A percentile compares a stretch with the other conserved stretches of the same genome.
Evolutionary conservation across 2,888 invertebrate genomes (phyloP).

Genomic region (Ochlodes sylvanus): DNA sequence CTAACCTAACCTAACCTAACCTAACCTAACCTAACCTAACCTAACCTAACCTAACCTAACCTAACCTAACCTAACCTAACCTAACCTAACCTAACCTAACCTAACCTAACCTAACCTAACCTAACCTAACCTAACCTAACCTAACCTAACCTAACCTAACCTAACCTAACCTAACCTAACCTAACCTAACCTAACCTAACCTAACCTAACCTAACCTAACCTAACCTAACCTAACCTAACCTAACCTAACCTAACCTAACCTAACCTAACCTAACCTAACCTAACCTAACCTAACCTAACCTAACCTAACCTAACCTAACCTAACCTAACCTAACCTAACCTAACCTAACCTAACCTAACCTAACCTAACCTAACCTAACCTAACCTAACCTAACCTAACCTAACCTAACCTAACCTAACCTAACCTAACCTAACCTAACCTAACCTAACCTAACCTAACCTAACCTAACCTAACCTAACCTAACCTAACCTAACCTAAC

Average conservation of each 20-base stretch:
- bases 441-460: conserved; percentile 41
- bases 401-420: conserved; percentile 42
- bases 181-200: no score
- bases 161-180: conserved; percentile 1
- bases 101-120: conserved; percentile 6
- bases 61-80: conserved; percentile 36
- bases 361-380: conserved; percentile 34
- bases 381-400: neutral
- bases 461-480: conserved; percentile 18
- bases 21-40: conserved; percentile 37
- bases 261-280: conserved; percentile 43
- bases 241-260: conserved; percentile 23
- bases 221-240: neutral
- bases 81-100: conserved; percentile 24
- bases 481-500: neutral
- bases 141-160: neutral
- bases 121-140: conserved; percentile 8
- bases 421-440: conserved; percentile 41
- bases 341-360: conserved; percentile 42
- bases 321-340: conserved; percentile 42
- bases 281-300: conserved; percentile 33
- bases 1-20: conserved; percentile 44
- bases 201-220: neutral
- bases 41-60: conserved; percentile 18
- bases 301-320: conserved; percentile 36